A percentile compares a stretch with the other conserved stretches of the same genome.
phyloP scores from a whole-genome alignment of 2,797 vertebrate species.

The Tokudaia tokunoshimensis region DNA sequence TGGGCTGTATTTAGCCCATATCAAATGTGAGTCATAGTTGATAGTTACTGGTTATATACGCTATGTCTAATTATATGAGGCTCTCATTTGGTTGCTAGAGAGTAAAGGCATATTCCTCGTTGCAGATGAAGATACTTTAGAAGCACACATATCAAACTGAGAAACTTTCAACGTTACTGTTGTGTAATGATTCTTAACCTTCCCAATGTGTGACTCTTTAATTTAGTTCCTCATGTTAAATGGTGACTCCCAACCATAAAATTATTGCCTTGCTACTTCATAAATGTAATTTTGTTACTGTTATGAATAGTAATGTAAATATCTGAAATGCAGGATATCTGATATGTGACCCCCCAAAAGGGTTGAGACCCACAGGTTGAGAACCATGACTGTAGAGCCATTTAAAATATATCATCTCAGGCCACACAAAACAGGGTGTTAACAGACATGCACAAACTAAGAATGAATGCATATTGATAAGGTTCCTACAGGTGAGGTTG shows the following conservation, averaged over 20 bases:
- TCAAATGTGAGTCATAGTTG: not conserved
- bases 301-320: too few species aligned
- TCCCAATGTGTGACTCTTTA: too few species aligned
- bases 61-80: not conserved
- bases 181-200: not conserved
- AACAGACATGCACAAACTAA: not conserved
- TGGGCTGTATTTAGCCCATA: not conserved
- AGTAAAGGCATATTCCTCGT: not conserved
- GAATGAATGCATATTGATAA: not conserved
- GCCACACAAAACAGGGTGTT: not conserved
- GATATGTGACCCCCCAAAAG: too few species aligned
- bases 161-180: not conserved
- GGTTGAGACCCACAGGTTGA: too few species aligned
- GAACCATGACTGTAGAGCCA: not conserved
- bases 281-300: too few species aligned
- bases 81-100: not conserved
- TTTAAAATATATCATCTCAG: not conserved
- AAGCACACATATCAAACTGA: not conserved
- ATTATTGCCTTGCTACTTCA: too few species aligned
- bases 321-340: too few species aligned
- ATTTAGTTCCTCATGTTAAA: too few species aligned
- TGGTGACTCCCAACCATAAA: too few species aligned
- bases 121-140: not conserved
- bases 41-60: not conserved
- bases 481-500: slow-evolving; percentile 7